phyloP scores from a whole-genome alignment of 1,140 invertebrate species.

The Diachasmimorpha longicaudata region DNA sequence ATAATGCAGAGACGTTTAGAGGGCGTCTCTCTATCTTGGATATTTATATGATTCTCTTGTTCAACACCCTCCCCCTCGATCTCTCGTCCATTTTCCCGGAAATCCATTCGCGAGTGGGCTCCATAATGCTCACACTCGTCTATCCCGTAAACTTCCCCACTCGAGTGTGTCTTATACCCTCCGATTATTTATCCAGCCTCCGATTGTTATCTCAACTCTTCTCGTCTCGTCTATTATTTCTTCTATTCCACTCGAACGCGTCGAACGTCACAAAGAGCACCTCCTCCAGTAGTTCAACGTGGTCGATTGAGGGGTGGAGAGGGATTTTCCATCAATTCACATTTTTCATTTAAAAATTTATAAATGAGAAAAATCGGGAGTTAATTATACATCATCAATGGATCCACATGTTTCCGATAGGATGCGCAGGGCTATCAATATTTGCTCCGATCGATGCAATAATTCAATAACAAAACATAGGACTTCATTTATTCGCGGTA shows the following conservation, averaged over 20 bases:
- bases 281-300: no score
- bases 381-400: no score
- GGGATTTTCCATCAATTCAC: background rate
- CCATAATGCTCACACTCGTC: background rate
- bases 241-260: background rate
- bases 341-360: no score
- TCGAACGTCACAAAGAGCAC: background rate
- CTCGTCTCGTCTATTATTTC: background rate
- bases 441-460: no score
- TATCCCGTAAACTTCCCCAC: background rate
- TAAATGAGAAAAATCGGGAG: no score
- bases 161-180: background rate
- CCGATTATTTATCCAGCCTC: background rate
- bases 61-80: background rate
- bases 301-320: background rate
- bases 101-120: background rate
- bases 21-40: background rate
- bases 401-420: no score
- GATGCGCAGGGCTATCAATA: no score
- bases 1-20: background rate
- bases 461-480: no score
- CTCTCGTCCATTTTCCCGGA: background rate
- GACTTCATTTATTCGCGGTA: no score
- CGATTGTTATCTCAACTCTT: background rate
- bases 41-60: constrained; percentile 7